A percentile compares a stretch with the other conserved stretches of the same genome.
phyloP scores from a whole-genome alignment of 2,797 vertebrate species.

The Emys orbicularis region DNA sequence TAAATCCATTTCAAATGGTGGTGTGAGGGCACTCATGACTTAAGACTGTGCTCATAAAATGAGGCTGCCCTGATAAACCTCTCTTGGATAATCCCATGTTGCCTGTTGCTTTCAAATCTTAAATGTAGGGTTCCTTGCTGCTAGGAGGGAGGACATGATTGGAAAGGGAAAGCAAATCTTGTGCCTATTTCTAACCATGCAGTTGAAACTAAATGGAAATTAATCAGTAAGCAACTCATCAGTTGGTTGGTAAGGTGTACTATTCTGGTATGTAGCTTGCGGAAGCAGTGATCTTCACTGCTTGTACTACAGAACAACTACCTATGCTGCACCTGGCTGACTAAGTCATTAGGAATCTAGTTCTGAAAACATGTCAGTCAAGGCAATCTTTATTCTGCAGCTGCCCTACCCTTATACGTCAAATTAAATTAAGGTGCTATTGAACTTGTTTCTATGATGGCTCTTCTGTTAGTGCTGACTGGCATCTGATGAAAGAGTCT shows the following conservation, averaged over 20 bases:
- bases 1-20: neutral
- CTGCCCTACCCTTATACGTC: constrained; percentile 58
- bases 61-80: neutral
- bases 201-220: constrained; percentile 32
- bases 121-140: neutral
- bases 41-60: constrained; percentile 5
- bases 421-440: constrained; percentile 55
- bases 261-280: neutral
- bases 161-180: neutral
- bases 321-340: constrained; percentile 7
- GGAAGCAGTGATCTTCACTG: neutral
- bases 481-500: neutral
- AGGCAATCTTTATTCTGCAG: constrained; percentile 58
- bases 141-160: neutral
- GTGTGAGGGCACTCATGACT: neutral
- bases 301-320: constrained; percentile 10
- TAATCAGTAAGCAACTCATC: constrained; percentile 1
- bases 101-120: neutral
- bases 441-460: constrained; percentile 62
- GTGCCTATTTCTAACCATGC: constrained; percentile 23
- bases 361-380: constrained; percentile 42
- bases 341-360: constrained; percentile 41
- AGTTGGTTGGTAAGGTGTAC: neutral
- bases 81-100: neutral
- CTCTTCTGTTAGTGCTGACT: constrained; percentile 22